Evolutionary conservation across 2,888 invertebrate species (phyloP).

Genomic region (Ophonus ardosiacus): DNA sequence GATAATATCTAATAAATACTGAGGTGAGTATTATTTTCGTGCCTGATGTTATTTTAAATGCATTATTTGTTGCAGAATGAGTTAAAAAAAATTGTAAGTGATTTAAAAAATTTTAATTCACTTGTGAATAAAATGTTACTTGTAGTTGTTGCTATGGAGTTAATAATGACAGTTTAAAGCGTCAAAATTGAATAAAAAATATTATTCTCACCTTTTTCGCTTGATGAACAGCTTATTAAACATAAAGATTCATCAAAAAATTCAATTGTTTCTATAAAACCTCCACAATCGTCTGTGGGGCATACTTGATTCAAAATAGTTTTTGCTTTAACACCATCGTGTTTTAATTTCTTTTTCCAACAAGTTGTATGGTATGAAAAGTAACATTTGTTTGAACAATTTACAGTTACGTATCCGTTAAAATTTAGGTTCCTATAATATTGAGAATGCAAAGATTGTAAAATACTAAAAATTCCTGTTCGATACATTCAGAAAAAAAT

Average conservation of each 20-base stretch:
- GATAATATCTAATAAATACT: too few relatives aligned
- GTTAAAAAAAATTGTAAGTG: too few relatives aligned
- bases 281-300: constrained; percentile 44
- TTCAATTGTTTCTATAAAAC: neutral
- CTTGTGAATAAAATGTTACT: too few relatives aligned
- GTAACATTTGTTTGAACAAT: constrained; percentile 43
- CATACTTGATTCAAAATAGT: constrained; percentile 4
- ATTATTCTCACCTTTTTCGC: neutral
- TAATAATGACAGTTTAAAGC: too few relatives aligned
- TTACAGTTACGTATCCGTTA: constrained; percentile 32
- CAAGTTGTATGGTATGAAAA: constrained; percentile 41
- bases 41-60: too few relatives aligned
- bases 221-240: neutral
- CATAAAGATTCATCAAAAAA: constrained; percentile 29
- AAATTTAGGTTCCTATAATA: constrained; percentile 40
- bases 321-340: constrained; percentile 12
- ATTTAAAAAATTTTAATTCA: too few relatives aligned
- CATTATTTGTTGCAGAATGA: too few relatives aligned
- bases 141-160: too few relatives aligned
- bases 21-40: too few relatives aligned
- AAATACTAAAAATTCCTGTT: neutral
- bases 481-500: neutral
- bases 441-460: neutral
- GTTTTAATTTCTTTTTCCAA: constrained; percentile 46
- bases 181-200: too few relatives aligned